These are phyloP conservation scores for Drepana arcuata DNA, from an alignment of 1,140 invertebrate species.

Conservation along the genomic window DNA sequence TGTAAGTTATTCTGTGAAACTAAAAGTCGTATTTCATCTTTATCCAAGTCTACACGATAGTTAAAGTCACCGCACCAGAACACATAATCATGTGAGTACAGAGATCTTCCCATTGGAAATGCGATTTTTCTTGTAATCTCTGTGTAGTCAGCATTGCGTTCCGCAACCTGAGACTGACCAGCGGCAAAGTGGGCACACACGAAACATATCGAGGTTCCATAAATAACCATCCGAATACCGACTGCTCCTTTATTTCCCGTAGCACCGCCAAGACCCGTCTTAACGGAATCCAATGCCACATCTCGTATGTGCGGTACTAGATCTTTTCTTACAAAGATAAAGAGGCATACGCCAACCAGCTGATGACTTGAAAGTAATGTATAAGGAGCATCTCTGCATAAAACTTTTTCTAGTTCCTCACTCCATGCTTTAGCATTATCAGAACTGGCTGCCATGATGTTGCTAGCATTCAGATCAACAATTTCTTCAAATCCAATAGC, in stretches of 20 bases:
- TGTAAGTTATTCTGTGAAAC: conserved; percentile 85
- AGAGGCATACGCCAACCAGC: conserved; percentile 97
- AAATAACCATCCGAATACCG: conserved; percentile 91
- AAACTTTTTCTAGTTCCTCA: conserved; percentile 92
- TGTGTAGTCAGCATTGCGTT: conserved; percentile 96
- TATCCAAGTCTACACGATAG: conserved; percentile 96
- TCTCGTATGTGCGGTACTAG: conserved; percentile 91
- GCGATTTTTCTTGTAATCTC: conserved; percentile 95
- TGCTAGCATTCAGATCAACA: conserved; percentile 98
- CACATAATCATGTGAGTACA: conserved; percentile 97
- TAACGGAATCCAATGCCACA: conserved; percentile 95
- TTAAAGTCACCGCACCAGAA: conserved; percentile 99
- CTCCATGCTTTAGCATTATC: conserved; percentile 98
- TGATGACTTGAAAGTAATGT: conserved; percentile 96
- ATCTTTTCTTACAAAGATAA: conserved; percentile 92
- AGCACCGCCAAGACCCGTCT: conserved; percentile 97
- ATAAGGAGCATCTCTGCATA: conserved; percentile 91
- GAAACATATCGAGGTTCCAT: conserved; percentile 96
- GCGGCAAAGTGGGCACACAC: conserved; percentile 99
- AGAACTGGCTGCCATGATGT: conserved; percentile 97
- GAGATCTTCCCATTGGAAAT: conserved; percentile 93
- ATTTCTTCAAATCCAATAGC: conserved; percentile 99
- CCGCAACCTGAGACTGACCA: conserved; percentile 95
- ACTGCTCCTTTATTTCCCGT: conserved; percentile 98
- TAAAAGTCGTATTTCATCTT: conserved; percentile 93